phyloP scores from a whole-genome alignment of 2,797 vertebrate species.

The Notamacropus eugenii region DNA sequence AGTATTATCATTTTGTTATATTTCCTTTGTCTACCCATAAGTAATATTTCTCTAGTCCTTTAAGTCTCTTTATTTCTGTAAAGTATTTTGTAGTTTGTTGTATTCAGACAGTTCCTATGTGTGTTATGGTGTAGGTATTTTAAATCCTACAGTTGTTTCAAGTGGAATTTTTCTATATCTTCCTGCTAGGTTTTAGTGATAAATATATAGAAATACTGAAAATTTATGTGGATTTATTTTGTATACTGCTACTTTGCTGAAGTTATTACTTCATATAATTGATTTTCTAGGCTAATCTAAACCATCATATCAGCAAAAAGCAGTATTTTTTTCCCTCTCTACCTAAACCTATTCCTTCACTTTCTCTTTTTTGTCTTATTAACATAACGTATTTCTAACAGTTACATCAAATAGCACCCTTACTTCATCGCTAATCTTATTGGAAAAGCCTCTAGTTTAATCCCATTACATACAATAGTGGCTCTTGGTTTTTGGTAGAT shows the following conservation, averaged over 20 bases:
- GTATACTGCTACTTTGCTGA: background rate
- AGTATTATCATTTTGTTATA: background rate
- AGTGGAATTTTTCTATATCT: background rate
- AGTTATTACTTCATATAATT: background rate
- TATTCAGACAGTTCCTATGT: too few relatives aligned
- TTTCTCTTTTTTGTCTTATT: background rate
- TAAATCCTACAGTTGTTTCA: background rate
- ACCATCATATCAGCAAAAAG: background rate
- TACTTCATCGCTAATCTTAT: background rate
- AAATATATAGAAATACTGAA: background rate
- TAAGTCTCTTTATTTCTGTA: background rate
- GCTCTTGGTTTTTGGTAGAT: background rate
- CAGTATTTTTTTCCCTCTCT: background rate
- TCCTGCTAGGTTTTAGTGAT: background rate
- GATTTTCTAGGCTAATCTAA: background rate
- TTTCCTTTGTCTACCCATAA: background rate
- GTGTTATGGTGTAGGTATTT: background rate
- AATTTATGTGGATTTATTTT: background rate
- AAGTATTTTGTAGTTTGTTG: too few relatives aligned
- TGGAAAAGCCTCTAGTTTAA: background rate
- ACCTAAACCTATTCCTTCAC: background rate
- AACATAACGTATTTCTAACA: background rate
- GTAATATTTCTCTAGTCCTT: background rate
- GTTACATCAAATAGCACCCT: background rate
- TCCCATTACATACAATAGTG: background rate